Percentiles rank a stretch among this genome's conserved stretches.
phyloP scores from a whole-genome alignment of 1,140 invertebrate genomes.

The Calycopis cecrops region DNA sequence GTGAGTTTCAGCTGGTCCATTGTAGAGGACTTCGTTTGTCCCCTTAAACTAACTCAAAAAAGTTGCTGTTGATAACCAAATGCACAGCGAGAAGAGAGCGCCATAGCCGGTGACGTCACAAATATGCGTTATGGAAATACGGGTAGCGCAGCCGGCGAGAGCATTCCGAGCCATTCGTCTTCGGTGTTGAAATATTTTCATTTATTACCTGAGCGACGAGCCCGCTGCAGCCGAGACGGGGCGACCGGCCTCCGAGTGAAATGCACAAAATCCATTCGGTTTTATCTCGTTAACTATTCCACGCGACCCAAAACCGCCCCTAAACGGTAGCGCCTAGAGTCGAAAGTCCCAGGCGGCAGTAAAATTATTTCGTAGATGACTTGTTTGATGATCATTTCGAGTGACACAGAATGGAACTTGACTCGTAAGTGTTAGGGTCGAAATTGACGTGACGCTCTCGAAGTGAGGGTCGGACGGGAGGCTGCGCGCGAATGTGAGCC shows the following conservation, averaged over 20 bases:
- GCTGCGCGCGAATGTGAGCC: constrained; percentile 18
- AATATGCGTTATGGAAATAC: no score
- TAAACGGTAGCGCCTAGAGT: constrained; percentile 21
- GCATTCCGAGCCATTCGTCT: constrained; percentile 16
- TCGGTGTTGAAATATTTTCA: constrained; percentile 41
- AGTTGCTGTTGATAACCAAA: no score
- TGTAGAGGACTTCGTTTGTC: no score
- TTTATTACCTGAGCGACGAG: constrained; percentile 40
- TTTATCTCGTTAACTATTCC: constrained; percentile 58
- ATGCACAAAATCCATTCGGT: constrained; percentile 70
- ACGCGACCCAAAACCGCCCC: constrained; percentile 23
- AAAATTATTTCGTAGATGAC: constrained; percentile 50
- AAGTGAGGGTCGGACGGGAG: constrained; percentile 45
- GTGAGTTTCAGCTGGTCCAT: no score
- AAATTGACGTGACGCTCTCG: constrained; percentile 34
- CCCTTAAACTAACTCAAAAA: no score
- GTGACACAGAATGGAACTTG: constrained; percentile 39
- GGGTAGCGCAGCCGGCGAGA: neutral
- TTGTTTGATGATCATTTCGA: constrained; percentile 33
- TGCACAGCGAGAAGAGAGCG: no score
- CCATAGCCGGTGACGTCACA: no score
- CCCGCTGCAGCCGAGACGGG: constrained; percentile 40
- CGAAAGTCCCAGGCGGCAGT: constrained; percentile 21
- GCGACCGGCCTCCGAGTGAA: constrained; percentile 58
- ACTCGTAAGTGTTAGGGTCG: constrained; percentile 29